Evolutionary conservation across 2,113 vertebrate genomes (phyloP).

Genomic region (Camelus bactrianus): DNA sequence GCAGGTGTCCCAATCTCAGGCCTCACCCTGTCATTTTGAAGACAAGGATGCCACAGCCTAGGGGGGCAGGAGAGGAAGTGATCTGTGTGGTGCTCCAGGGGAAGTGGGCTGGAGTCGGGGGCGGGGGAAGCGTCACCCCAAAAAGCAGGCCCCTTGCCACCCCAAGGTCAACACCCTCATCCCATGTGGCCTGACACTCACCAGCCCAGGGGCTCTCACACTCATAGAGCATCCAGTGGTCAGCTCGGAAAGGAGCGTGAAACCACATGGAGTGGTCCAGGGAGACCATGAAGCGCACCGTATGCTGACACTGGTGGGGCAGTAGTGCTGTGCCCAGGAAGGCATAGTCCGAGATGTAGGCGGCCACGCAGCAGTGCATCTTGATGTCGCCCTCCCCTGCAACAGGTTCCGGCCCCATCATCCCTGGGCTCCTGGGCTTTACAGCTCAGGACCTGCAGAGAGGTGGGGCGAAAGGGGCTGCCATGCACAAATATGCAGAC

Average conservation of each 20-base stretch:
- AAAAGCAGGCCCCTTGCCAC: not conserved
- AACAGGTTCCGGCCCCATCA: conserved; percentile 41
- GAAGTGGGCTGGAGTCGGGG: not conserved
- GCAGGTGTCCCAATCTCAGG: not conserved
- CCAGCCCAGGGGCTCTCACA: conserved; percentile 98
- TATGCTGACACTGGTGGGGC: conserved; percentile 86
- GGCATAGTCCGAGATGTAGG: conserved; percentile 95
- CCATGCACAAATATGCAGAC: not conserved
- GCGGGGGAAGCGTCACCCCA: not conserved
- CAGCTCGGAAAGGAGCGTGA: conserved; percentile 93
- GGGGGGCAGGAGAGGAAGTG: not conserved
- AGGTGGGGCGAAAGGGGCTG: not conserved
- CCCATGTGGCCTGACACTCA: conserved; percentile 81
- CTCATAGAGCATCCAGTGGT: conserved; percentile 98
- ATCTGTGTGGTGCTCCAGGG: not conserved
- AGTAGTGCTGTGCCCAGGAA: conserved; percentile 92
- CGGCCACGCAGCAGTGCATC: conserved; percentile 96
- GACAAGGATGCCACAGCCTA: not conserved
- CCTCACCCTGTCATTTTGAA: conserved; percentile 3
- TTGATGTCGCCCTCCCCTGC: conserved; percentile 94
- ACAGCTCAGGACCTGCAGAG: conserved; percentile 64
- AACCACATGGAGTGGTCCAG: conserved; percentile 99
- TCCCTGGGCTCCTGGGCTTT: conserved; percentile 51
- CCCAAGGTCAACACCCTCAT: not conserved
- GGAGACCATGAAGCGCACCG: conserved; percentile 89